A percentile compares a stretch with the other conserved stretches of the same genome.
These are phyloP conservation scores for Aptenodytes patagonicus DNA, from an alignment of 2,113 vertebrate species.

Conservation along the genomic window DNA sequence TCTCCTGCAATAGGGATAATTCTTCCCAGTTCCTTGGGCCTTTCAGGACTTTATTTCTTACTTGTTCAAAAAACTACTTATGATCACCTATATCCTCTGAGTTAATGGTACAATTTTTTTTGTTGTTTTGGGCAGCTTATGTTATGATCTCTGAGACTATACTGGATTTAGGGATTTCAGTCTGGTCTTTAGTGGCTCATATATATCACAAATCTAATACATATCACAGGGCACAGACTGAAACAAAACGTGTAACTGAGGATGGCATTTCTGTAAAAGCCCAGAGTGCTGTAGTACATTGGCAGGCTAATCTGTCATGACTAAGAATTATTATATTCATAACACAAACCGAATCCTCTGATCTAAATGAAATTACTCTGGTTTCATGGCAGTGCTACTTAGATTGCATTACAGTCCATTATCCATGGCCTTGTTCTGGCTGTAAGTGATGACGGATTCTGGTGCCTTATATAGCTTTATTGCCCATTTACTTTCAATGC, in stretches of 20 bases:
- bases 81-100: neutral
- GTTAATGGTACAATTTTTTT: neutral
- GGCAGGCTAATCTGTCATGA: neutral
- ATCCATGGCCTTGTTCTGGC: neutral
- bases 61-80: neutral
- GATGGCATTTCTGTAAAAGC: constrained; percentile 6
- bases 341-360: constrained; percentile 17
- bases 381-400: constrained; percentile 12
- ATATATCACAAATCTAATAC: neutral
- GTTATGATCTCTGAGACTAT: constrained; percentile 10
- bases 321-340: constrained; percentile 32
- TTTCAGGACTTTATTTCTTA: neutral
- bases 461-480: neutral
- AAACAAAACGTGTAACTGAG: neutral
- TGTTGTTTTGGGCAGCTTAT: neutral
- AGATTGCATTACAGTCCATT: neutral
- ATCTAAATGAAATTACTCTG: constrained; percentile 18
- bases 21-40: neutral
- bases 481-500: neutral
- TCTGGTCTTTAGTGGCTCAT: neutral
- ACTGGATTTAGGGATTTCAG: constrained; percentile 10
- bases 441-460: neutral
- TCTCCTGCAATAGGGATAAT: neutral
- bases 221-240: neutral
- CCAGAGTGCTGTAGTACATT: neutral